Conservation (phyloP, 2,113 vertebrate species). For the Eurystomus gularis region DNA sequence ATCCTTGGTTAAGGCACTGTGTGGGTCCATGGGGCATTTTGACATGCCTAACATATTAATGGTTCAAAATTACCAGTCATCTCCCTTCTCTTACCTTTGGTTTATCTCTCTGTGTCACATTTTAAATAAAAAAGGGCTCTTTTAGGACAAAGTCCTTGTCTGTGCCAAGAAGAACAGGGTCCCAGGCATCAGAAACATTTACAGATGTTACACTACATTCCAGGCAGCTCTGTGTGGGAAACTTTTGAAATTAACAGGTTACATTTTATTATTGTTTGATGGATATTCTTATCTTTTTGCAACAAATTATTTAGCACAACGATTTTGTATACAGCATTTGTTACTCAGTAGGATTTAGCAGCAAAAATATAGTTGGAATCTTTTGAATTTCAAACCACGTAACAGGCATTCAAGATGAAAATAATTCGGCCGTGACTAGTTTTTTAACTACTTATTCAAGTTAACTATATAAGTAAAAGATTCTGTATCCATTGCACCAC, state of each 20-base stretch:
- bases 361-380: neutral
- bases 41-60: constrained; percentile 2
- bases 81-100: neutral
- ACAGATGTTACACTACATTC: neutral
- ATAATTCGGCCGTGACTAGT: neutral
- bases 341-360: neutral
- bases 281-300: neutral
- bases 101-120: neutral
- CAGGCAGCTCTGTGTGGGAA: neutral
- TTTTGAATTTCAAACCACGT: constrained; percentile 3
- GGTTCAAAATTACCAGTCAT: neutral
- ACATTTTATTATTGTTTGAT: neutral
- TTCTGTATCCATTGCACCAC: neutral
- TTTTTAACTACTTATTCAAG: neutral
- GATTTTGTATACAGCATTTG: neutral
- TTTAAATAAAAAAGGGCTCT: neutral
- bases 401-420: neutral
- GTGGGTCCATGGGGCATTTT: neutral
- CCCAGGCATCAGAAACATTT: neutral
- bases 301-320: neutral
- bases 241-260: neutral
- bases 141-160: neutral
- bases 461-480: neutral
- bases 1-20: constrained; percentile 14
- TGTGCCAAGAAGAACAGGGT: neutral